Evolutionary conservation across 2,888 invertebrate species (phyloP).

Genomic region (Parnassius mnemosyne): DNA sequence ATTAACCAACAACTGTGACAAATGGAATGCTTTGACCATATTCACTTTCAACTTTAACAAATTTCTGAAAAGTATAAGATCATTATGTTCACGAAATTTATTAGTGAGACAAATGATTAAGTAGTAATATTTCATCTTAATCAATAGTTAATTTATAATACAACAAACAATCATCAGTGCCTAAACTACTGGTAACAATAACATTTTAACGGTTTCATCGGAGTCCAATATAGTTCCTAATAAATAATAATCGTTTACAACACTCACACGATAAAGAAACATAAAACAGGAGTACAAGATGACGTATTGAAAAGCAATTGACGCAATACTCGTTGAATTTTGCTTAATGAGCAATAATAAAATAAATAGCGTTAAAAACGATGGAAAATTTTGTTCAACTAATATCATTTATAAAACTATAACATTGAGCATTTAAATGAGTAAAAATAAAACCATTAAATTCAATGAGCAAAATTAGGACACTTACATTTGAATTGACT

Average conservation of each 20-base stretch:
- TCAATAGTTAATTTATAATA: conserved; percentile 43
- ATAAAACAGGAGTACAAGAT: conserved; percentile 4
- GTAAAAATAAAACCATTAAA: conserved; percentile 61
- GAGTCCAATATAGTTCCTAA: conserved; percentile 8
- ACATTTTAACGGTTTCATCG: conserved; percentile 54
- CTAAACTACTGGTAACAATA: conserved; percentile 79
- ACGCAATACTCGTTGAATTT: not conserved
- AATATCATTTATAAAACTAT: conserved; percentile 28
- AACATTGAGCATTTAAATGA: conserved; percentile 78
- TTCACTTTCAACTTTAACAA: conserved; percentile 65
- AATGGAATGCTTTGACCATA: conserved; percentile 77
- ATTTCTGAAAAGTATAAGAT: conserved; percentile 43
- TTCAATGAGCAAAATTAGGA: conserved; percentile 69
- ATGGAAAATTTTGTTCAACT: conserved; percentile 31
- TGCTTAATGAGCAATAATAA: too few species aligned
- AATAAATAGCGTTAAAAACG: conserved; percentile 41
- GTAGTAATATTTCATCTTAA: conserved; percentile 34
- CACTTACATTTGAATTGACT: conserved; percentile 71
- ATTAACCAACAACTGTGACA: conserved; percentile 59
- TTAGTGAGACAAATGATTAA: conserved; percentile 51
- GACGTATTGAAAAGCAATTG: not conserved
- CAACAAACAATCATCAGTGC: conserved; percentile 65
- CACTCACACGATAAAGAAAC: conserved; percentile 5
- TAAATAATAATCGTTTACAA: conserved; percentile 2
- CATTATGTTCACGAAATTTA: conserved; percentile 48